Evolutionary conservation across 2,888 invertebrate genomes (phyloP), one percentile per base, ranked within the genome.

Genomic region (Arctia plantaginis): DNA sequence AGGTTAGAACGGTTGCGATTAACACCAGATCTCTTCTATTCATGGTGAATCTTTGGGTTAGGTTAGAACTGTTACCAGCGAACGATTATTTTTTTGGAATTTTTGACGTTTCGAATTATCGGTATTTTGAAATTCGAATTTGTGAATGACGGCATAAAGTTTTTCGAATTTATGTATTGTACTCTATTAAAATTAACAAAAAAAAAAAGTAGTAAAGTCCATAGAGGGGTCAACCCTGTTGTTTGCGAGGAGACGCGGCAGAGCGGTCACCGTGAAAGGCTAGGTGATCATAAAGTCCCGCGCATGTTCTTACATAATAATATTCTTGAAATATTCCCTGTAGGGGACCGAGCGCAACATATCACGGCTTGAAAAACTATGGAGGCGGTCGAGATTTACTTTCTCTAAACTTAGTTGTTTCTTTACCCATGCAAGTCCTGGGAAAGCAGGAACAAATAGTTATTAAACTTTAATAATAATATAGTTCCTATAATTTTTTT

Each of bases 231-330:
- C 92, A 94, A 41, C 94, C 94, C 94, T 94, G 85, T 39, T 82
- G 80, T 82, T 83, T 85, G 86, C 39, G 41, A 67, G 20, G 62
- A 86, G 86, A 86, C 85, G 90, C 89, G 89, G 89, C 89, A 89
- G 89, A 89, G 89, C 93, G 93, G 92, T 90, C 93, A 93, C 94
- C 93, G 94, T 93, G 93, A 93, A 94, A 94, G 92, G 92, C 92
- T 91, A 95, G 95, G 95, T 95, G 95, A 95, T 94, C 94, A 94
- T 94, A 94, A 94, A 94, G 93, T 93, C 91, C 87, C 91, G 93
- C 90, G 94, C 95, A 94, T 95, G 95, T 95, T 94, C 95, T 94
- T 95, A 95, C 95, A 95, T 95, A 95, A 95, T 95, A 94, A 95
- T 95, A 94, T 95, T 92, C 93, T 93, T 93, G 92, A 92, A 93